A percentile compares a stretch with the other conserved stretches of the same genome.
Conservation (phyloP, 2,113 vertebrate genomes). For the Halcyon senegalensis region DNA sequence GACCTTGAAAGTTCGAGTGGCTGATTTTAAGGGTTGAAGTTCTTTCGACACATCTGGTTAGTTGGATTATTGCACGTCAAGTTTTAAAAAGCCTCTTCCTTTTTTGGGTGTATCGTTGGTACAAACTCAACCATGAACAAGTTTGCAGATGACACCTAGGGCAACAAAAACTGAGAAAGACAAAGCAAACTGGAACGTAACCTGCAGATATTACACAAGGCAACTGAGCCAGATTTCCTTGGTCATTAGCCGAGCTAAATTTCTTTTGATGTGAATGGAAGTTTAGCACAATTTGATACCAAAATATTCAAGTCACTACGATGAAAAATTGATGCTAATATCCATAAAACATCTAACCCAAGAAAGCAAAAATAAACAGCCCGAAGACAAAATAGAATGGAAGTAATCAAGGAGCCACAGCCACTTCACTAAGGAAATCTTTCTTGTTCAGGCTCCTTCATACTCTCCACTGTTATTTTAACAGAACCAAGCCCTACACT, state of each 20-base stretch:
- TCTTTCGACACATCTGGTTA: neutral
- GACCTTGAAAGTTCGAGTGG: neutral
- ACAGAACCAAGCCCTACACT: neutral
- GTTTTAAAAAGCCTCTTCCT: neutral
- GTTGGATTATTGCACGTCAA: neutral
- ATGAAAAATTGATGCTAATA: neutral
- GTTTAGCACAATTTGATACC: neutral
- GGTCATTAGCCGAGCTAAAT: neutral
- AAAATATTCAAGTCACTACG: neutral
- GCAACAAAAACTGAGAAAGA: neutral
- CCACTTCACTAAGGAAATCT: neutral
- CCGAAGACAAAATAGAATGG: neutral
- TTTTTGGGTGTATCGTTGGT: neutral
- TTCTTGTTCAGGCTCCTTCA: neutral
- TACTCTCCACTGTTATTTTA: neutral
- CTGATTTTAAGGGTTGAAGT: neutral
- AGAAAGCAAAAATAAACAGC: constrained; percentile 14
- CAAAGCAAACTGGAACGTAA: neutral
- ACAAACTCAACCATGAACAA: neutral
- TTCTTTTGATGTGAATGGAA: neutral
- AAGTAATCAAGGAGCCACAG: neutral
- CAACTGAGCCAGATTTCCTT: neutral
- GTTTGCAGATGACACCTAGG: neutral
- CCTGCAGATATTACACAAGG: neutral
- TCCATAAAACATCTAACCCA: neutral